Percentiles rank a stretch among this genome's conserved stretches.
These are phyloP conservation scores for Drosophila borealis DNA, from an alignment of 2,888 invertebrate species.

Conservation along the genomic window DNA sequence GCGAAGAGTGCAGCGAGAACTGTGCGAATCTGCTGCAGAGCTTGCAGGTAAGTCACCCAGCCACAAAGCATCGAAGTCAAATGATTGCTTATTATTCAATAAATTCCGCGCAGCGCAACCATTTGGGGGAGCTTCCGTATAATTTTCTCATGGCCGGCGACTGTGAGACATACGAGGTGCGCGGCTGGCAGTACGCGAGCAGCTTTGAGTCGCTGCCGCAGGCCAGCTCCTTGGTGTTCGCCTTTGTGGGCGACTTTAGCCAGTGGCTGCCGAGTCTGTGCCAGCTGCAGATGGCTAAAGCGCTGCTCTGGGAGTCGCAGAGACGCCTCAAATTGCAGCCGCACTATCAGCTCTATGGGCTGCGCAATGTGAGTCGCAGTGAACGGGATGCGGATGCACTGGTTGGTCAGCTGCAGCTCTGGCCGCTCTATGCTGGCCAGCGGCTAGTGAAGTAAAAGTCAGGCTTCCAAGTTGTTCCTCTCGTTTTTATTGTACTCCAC, in stretches of 20 bases:
- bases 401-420: conserved; percentile 57
- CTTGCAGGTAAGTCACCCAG: conserved; percentile 84
- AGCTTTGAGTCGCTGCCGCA: conserved; percentile 69
- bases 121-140: conserved; percentile 81
- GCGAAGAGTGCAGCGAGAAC: conserved; percentile 81
- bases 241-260: conserved; percentile 77
- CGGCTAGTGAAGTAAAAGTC: conserved; percentile 31
- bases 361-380: conserved; percentile 42
- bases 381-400: conserved; percentile 57
- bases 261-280: conserved; percentile 49
- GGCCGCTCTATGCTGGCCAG: conserved; percentile 67
- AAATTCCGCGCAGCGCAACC: conserved; percentile 7
- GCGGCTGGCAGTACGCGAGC: conserved; percentile 85
- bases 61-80: not conserved
- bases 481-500: conserved; percentile 69
- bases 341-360: conserved; percentile 50
- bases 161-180: conserved; percentile 85
- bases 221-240: conserved; percentile 57
- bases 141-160: conserved; percentile 86
- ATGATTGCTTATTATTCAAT: not conserved
- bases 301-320: conserved; percentile 76
- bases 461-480: conserved; percentile 37
- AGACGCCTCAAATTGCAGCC: conserved; percentile 68
- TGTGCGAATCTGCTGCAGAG: conserved; percentile 83
- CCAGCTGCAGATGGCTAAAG: conserved; percentile 67